Base-by-base conservation (phyloP, 1,140 invertebrate species). In the Babylonia areolata region DNA sequence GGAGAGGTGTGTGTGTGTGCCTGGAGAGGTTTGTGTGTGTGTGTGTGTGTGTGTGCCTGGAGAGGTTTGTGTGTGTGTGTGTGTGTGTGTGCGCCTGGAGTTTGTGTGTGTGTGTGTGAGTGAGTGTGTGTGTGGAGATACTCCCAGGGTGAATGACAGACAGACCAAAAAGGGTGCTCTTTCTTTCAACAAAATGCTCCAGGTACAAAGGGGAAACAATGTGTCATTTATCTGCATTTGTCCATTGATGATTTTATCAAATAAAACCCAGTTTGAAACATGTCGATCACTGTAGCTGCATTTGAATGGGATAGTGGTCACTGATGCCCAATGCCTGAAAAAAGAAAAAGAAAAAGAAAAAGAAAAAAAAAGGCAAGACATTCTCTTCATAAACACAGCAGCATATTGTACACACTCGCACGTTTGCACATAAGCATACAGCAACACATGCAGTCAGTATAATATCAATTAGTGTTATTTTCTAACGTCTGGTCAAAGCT, bases 301-400 rank as follows among this genome's bases (percentile, higher is more conserved):
- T n/a, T 33, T 88, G 78, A 20, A 88, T 88, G 35, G 87, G 87
- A 46, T 88, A 88, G 73, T 88, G 87, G 33, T 88, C 87, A 78
- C 87, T 88, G 69, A 88, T 84, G 23, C n/a, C 51, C 31, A 31
- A n/a, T 2, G 87, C 84, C 86, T 87, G 83, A 42, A 87, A 84
- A 79, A 12, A 69, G 15, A 69, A 12, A 69, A 12, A 31, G 15
- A 69, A 12, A 31, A 12, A 69, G 15, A 31, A 12, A 73, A n/a
- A 37, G 31, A 37, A n/a, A n/a, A n/a, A n/a, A n/a, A n/a, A n/a
- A n/a, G n/a, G n/a, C n/a, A n/a, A n/a, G n/a, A n/a, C n/a, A n/a
- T n/a, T n/a, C n/a, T n/a, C n/a, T n/a, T n/a, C n/a, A n/a, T n/a
- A n/a, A n/a, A n/a, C n/a, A n/a, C n/a, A n/a, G n/a, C n/a, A n/a